These are phyloP conservation scores for Diabrotica balteata DNA, from an alignment of 2,888 invertebrate genomes.

Conservation along the genomic window DNA sequence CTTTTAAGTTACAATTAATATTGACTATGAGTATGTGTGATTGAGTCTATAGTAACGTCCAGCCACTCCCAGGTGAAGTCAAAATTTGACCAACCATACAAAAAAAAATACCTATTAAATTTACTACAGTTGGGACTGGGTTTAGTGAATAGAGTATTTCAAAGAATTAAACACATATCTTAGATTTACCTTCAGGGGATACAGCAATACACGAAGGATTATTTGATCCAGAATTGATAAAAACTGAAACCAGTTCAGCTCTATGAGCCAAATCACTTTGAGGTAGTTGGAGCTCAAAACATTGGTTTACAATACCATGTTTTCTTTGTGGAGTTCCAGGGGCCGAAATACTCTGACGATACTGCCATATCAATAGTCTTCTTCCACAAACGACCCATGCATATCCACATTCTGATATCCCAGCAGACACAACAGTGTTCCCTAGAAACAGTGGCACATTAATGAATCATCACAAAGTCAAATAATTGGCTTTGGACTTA, in stretches of 20 bases:
- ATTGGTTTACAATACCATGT: constrained; percentile 64
- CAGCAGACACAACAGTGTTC: constrained; percentile 61
- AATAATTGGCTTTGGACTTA: no score
- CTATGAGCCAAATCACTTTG: constrained; percentile 92
- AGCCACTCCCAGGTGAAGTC: no score
- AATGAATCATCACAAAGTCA: background rate
- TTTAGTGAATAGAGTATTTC: no score
- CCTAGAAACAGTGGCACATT: constrained; percentile 42
- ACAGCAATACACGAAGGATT: constrained; percentile 87
- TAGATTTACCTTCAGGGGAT: constrained; percentile 81
- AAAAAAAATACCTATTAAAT: no score
- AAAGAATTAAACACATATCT: no score
- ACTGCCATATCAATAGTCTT: constrained; percentile 85
- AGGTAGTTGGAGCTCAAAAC: constrained; percentile 86
- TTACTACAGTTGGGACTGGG: no score
- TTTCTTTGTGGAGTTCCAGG: constrained; percentile 61
- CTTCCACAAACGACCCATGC: constrained; percentile 80
- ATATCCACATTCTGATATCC: constrained; percentile 64
- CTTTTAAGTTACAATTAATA: no score
- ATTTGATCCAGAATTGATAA: constrained; percentile 66
- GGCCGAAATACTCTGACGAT: constrained; percentile 60
- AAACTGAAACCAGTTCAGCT: constrained; percentile 82
- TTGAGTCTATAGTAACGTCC: no score
- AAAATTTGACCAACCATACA: no score
- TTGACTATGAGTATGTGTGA: no score